Base-by-base conservation (phyloP, 2,113 vertebrate genomes). In the Fukomys damarensis region DNA sequence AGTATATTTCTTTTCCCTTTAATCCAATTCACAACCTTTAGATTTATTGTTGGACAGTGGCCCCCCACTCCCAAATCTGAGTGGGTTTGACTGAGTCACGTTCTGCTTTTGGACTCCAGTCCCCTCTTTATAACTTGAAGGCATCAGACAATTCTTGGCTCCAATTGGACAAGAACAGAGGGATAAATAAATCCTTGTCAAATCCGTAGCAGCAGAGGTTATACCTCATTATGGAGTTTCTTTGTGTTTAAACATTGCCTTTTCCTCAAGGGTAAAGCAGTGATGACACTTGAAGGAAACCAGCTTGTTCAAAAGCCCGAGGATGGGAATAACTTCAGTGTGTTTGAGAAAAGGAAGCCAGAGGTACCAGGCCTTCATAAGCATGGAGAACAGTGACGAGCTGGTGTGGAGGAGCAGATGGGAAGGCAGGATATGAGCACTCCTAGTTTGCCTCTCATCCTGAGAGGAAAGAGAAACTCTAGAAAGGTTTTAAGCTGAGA, bases 401-500 rank as follows among this genome's bases (percentile, higher is more conserved):
- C 43, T 3, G 9, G 0, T 35, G 0, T 38, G 5, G 35, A 5
- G 43, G 41, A 49, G n/a, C 0, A 5, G 3, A 14, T n/a, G 0
- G 1, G 32, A 61, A 20, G n/a, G 8, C 84, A 72, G 63, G 3
- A 5, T 14, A 8, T 12, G 7, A 8, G 43, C 26, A 4, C 26
- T 70, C 77, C 46, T 72, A 58, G 28, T 68, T 59, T 54, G 8
- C 2, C 5, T 70, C 81, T 66, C 86, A 66, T 74, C 49, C 49
- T 86, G 5, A 68, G 43, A 88, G 20, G 26, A 68, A 16, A 38
- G 9, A 41, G 92, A 92, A 86, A 12, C 1, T 58, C 80, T 28
- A 28, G 22, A 46, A 92, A 2, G 30, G 54, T 84, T 87, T 91
- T 70, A 70, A 92, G 28, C 13, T 74, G 56, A 79, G 20, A 58